Conservation (phyloP, 2,797 vertebrate species). For the Mionectes olivaceus region DNA sequence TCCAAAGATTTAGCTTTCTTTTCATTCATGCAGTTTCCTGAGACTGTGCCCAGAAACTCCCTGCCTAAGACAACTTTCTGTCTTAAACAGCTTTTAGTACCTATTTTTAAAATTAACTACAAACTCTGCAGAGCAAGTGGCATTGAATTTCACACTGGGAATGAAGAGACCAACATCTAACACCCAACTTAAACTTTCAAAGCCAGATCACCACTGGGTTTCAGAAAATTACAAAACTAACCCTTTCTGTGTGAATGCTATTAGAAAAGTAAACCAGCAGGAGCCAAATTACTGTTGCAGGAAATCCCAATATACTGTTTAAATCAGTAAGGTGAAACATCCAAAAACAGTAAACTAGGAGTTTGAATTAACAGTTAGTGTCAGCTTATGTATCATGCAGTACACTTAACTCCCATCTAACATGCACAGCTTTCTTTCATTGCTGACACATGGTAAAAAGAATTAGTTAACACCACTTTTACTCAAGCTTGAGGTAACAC, state of each 20-base stretch:
- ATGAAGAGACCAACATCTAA: background rate
- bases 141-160: background rate
- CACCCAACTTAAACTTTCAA: background rate
- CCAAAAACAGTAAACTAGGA: background rate
- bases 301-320: background rate
- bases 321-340: background rate
- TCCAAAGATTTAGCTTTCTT: background rate
- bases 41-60: background rate
- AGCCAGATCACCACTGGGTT: background rate
- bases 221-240: background rate
- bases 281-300: background rate
- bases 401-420: background rate
- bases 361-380: background rate
- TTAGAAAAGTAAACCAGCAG: background rate
- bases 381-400: background rate
- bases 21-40: background rate
- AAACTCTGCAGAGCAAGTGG: background rate
- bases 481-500: background rate
- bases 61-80: background rate
- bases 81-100: background rate
- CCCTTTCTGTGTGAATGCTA: background rate
- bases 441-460: background rate
- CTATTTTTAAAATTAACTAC: background rate
- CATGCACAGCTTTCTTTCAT: background rate
- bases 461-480: background rate